Percentiles rank a stretch among this genome's conserved stretches.
These are phyloP conservation scores for Synodontis membranacea DNA, from an alignment of 2,113 vertebrate species.

Conservation along the genomic window DNA sequence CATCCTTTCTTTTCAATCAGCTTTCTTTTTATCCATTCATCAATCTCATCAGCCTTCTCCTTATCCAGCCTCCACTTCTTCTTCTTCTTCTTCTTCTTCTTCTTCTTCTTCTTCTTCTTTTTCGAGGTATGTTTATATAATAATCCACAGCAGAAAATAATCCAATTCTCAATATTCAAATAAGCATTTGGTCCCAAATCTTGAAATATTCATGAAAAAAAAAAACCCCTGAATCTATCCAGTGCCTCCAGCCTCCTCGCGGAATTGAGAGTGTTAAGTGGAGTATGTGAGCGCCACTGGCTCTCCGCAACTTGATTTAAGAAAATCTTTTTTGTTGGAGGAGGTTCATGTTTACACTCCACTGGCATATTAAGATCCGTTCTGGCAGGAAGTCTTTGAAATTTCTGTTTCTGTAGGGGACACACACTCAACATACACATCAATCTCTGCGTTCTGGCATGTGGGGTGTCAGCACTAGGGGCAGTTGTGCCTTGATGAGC, in stretches of 20 bases:
- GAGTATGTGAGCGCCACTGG: conserved; percentile 52
- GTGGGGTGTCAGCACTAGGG: conserved; percentile 54
- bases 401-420: conserved; percentile 33
- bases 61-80: background rate
- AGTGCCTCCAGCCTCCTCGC: conserved; percentile 13
- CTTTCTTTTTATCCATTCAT: background rate
- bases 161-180: conserved; percentile 51
- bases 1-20: no score
- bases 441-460: conserved; percentile 13
- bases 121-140: conserved; percentile 20
- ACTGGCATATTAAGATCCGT: conserved; percentile 50
- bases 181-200: conserved; percentile 52
- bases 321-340: conserved; percentile 58
- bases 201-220: conserved; percentile 52
- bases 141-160: conserved; percentile 32
- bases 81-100: background rate
- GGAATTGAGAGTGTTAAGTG: conserved; percentile 48
- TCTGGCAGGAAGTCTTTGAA: conserved; percentile 50
- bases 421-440: conserved; percentile 15
- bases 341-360: conserved; percentile 58
- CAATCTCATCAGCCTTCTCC: background rate
- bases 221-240: conserved; percentile 19
- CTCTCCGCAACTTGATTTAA: conserved; percentile 60
- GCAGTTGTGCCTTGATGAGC: conserved; percentile 52
- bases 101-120: background rate